These are phyloP conservation scores for Pocillopora grandis DNA, from an alignment of 92 coral and sea anemone genomes.

Conservation along the genomic window DNA sequence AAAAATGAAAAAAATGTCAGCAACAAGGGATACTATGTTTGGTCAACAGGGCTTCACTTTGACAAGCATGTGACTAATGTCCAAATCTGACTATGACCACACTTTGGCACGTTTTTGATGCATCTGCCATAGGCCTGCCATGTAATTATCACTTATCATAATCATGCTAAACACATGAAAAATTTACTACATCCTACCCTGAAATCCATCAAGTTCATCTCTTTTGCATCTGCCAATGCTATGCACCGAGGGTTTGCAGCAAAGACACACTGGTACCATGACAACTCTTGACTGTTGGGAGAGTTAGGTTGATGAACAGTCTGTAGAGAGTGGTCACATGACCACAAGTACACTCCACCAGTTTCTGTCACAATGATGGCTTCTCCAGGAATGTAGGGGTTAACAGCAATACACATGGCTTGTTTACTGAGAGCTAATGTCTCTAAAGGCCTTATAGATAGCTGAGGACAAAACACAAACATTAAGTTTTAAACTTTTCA, in stretches of 20 bases:
- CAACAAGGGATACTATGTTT: too few relatives aligned
- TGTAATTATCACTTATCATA: not conserved
- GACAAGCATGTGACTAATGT: too few relatives aligned
- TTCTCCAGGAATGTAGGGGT: slow-evolving; percentile 87
- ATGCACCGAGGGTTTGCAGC: slow-evolving; percentile 88
- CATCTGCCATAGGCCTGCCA: not conserved
- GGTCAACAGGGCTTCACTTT: too few relatives aligned
- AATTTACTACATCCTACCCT: slow-evolving; percentile 50
- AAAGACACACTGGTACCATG: slow-evolving; percentile 85
- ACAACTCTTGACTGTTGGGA: slow-evolving; percentile 29
- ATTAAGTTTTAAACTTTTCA: not conserved
- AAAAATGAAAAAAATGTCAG: too few relatives aligned
- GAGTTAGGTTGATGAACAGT: slow-evolving; percentile 40
- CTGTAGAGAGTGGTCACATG: slow-evolving; percentile 41
- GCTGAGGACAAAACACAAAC: slow-evolving; percentile 6
- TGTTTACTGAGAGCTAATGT: slow-evolving; percentile 63
- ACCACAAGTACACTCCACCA: slow-evolving; percentile 76
- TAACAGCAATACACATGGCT: slow-evolving; percentile 63
- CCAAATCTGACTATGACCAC: too few relatives aligned
- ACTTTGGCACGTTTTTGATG: too few relatives aligned
- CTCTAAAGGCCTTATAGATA: slow-evolving; percentile 58
- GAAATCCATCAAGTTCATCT: slow-evolving; percentile 74
- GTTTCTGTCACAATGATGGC: slow-evolving; percentile 70
- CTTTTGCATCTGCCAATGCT: slow-evolving; percentile 62
- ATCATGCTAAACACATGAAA: not conserved